phyloP scores from a whole-genome alignment of 2,888 invertebrate species.

The Lingula anatina region DNA sequence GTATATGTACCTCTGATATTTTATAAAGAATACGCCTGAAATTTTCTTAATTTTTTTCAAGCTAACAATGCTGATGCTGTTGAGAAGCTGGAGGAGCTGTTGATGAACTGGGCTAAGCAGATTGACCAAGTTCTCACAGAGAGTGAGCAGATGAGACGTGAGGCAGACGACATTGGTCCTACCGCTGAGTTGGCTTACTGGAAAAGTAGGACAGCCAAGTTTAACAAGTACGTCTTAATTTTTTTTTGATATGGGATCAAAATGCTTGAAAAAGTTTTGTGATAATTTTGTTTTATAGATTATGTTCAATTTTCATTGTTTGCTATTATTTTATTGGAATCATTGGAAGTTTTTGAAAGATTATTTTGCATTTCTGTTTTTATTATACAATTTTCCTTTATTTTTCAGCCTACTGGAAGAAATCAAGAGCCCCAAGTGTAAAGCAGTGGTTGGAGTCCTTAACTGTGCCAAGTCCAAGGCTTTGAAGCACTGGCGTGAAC shows the following conservation, averaged over 20 bases:
- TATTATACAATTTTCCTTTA: too few relatives aligned
- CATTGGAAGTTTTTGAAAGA: too few relatives aligned
- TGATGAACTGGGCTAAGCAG: constrained; percentile 51
- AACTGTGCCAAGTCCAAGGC: constrained; percentile 51
- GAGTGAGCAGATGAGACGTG: constrained; percentile 53
- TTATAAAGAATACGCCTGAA: too few relatives aligned
- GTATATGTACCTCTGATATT: too few relatives aligned
- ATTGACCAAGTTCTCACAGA: constrained; percentile 53
- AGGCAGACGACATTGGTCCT: constrained; percentile 53
- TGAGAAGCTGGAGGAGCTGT: constrained; percentile 48
- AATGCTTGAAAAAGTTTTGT: too few relatives aligned
- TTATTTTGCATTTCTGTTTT: too few relatives aligned
- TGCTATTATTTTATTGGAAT: too few relatives aligned
- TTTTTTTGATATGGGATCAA: too few relatives aligned
- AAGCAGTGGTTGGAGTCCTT: constrained; percentile 49
- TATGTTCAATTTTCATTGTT: too few relatives aligned
- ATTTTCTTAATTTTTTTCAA: too few relatives aligned
- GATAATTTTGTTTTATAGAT: too few relatives aligned
- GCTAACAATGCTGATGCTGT: constrained; percentile 49
- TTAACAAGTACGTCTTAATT: constrained; percentile 58
- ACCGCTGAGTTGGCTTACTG: constrained; percentile 76
- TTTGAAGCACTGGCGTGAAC: constrained; percentile 46
- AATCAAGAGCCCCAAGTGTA: constrained; percentile 48
- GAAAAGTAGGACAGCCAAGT: constrained; percentile 87
- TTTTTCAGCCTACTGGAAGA: constrained; percentile 50